Evolutionary conservation across 2,888 invertebrate species (phyloP).

Genomic region (Pecten maximus): DNA sequence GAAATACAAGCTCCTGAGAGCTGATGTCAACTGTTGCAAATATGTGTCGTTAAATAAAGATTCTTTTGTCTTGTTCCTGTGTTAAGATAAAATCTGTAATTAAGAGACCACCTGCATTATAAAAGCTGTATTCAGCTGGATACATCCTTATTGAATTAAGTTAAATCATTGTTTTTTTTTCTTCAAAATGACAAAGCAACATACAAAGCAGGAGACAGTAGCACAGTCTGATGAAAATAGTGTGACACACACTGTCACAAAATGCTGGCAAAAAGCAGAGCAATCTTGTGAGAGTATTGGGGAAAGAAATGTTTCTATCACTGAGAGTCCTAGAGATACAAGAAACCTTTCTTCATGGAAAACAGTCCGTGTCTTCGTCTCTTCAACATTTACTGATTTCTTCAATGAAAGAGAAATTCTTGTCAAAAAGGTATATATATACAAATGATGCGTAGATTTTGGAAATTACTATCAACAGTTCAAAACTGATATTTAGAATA

Average conservation of each 20-base stretch:
- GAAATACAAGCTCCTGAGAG: too few species aligned
- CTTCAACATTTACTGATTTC: constrained; percentile 82
- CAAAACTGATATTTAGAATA: not conserved
- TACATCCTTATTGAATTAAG: too few species aligned
- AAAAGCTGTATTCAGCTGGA: too few species aligned
- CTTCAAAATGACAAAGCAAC: not conserved
- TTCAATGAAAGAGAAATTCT: constrained; percentile 80
- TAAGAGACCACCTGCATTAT: too few species aligned
- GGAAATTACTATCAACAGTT: not conserved
- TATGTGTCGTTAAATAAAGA: too few species aligned
- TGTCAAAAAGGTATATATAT: constrained; percentile 76
- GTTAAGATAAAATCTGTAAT: too few species aligned
- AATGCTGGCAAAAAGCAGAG: constrained; percentile 46
- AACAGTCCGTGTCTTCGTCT: constrained; percentile 80
- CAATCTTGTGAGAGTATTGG: constrained; percentile 62
- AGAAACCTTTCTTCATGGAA: constrained; percentile 69
- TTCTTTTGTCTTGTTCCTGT: too few species aligned
- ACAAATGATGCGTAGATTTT: not conserved
- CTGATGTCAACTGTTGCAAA: too few species aligned
- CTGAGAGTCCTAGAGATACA: not conserved
- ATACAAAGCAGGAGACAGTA: not conserved
- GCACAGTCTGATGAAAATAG: not conserved
- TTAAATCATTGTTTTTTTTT: too few species aligned
- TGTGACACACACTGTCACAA: not conserved
- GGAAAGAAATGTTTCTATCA: constrained; percentile 47